Evolutionary conservation across 2,113 vertebrate genomes (phyloP), one percentile per base, ranked within the genome.

Genomic region (Gambusia holbrooki): DNA sequence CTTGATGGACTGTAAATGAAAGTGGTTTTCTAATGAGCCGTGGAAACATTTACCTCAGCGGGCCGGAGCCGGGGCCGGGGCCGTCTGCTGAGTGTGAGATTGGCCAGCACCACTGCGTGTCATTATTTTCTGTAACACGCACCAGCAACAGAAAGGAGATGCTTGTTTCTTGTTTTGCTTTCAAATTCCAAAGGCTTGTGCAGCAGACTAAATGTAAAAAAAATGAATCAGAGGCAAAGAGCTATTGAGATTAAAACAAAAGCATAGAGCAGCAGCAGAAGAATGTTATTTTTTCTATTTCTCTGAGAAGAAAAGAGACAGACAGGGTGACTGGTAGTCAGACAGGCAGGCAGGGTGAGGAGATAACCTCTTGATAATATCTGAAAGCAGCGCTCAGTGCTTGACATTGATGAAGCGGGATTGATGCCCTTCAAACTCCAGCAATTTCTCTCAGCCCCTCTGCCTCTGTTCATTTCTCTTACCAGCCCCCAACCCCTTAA

Each of bases 341-440:
- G 40, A 42, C 76, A 75, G 86, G 85, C 82, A 73, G 88, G 64
- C 83, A 60, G 87, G 80, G 74, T 45, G 85, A 88, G 81, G 74
- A 89, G 90, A 92, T 92, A 93, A 92, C 90, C 90, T 89, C 90
- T 88, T 91, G 92, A 93, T 91, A 90, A 89, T 89, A 91, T 93
- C 92, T 77, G 85, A 89, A 79, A 80, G 88, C 84, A 83, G 76
- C 68, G 58, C 78, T 66, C 84, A 76, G 79, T 80, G 77, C 84
- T 85, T 88, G 92, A 92, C 90, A 89, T 91, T 93, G 91, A 93
- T 91, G 86, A 90, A 90, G 88, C 73, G 75, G 85, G 88, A 92
- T 84, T 90, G 92, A 92, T 92, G 92, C 92, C 93, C 92, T 93
- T 93, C 92, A 93, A 92, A 92, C 89, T 89, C 77, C 80, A 86